A percentile compares a stretch with the other conserved stretches of the same genome.
Evolutionary conservation across 2,113 vertebrate species (phyloP).

Genomic region (Tamias sibiricus): DNA sequence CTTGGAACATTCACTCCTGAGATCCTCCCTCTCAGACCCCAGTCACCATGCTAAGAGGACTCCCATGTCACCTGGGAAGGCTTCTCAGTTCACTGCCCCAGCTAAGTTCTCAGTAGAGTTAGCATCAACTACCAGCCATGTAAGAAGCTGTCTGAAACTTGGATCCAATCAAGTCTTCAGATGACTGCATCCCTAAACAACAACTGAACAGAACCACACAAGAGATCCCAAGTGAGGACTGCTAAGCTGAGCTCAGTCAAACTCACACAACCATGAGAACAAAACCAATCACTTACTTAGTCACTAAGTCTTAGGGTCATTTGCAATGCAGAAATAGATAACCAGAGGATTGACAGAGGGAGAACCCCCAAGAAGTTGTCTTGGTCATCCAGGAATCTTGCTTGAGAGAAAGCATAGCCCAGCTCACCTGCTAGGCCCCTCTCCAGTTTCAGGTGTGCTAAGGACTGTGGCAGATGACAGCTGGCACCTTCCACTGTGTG

Average conservation of each 20-base stretch:
- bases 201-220: too few relatives aligned
- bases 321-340: not conserved
- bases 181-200: not conserved
- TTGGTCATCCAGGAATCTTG: not conserved
- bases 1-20: not conserved
- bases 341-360: not conserved
- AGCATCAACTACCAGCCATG: not conserved
- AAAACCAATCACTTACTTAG: too few relatives aligned
- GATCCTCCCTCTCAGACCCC: not conserved
- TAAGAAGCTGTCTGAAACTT: too few relatives aligned
- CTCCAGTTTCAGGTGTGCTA: not conserved
- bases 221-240: not conserved
- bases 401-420: not conserved
- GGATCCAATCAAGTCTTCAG: not conserved
- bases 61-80: not conserved
- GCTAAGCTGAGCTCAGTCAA: not conserved
- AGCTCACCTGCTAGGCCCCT: not conserved
- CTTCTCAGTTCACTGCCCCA: not conserved
- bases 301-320: too few relatives aligned
- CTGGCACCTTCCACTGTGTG: not conserved
- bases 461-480: not conserved
- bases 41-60: not conserved
- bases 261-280: not conserved
- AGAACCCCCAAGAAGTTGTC: not conserved
- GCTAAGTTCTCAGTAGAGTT: not conserved